phyloP scores from a whole-genome alignment of 2,888 invertebrate species.

The Lepidochrysops patricia region DNA sequence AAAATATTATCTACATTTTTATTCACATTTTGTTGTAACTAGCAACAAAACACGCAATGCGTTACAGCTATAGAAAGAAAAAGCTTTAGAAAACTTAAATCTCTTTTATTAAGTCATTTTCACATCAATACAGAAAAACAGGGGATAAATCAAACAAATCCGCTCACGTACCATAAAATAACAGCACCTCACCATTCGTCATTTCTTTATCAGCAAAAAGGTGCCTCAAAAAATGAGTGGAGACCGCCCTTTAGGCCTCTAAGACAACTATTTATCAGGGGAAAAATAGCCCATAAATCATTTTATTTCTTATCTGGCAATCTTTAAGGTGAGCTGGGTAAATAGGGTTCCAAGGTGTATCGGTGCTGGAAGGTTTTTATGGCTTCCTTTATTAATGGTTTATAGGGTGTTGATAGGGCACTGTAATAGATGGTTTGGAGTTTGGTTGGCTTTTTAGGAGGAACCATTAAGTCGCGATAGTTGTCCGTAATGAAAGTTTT shows the following conservation, averaged over 20 bases:
- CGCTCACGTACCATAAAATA: constrained; percentile 43
- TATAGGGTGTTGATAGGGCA: constrained; percentile 32
- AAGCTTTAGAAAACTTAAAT: neutral
- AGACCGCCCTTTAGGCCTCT: constrained; percentile 51
- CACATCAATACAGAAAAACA: constrained; percentile 6
- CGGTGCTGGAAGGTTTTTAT: constrained; percentile 36
- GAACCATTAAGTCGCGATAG: neutral
- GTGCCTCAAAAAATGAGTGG: constrained; percentile 55
- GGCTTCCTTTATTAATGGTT: constrained; percentile 34
- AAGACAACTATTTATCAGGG: constrained; percentile 68
- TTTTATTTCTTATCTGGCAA: constrained; percentile 56
- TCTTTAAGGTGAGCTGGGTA: constrained; percentile 46
- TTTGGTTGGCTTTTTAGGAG: constrained; percentile 9
- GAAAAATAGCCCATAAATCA: constrained; percentile 55
- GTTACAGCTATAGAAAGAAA: neutral
- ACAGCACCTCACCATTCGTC: constrained; percentile 54
- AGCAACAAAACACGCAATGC: no score
- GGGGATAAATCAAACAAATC: constrained; percentile 35
- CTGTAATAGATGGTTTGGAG: constrained; percentile 12
- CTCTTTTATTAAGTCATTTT: neutral
- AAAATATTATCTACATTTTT: no score
- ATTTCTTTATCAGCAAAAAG: constrained; percentile 65
- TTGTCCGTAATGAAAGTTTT: neutral
- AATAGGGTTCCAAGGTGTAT: constrained; percentile 28
- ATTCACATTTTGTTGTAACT: no score